Percentiles rank a stretch among this genome's conserved stretches.
These are phyloP conservation scores for Sphaerodactylus townsendi DNA, from an alignment of 2,113 vertebrate species.

Conservation along the genomic window DNA sequence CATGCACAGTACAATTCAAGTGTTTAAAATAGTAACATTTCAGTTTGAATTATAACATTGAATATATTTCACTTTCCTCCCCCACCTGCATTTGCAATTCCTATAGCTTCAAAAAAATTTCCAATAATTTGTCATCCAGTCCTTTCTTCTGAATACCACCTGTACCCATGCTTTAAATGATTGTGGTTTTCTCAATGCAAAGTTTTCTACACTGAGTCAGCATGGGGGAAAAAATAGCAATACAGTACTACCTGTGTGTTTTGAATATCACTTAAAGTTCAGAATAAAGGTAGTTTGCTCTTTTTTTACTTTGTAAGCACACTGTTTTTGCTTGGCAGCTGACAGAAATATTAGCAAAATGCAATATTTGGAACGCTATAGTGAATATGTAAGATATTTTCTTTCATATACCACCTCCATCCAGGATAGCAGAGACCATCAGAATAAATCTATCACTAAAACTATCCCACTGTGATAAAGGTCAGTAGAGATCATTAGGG, in stretches of 20 bases:
- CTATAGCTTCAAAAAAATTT: neutral
- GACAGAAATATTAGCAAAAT: slow-evolving; percentile 6
- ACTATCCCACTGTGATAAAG: slow-evolving; percentile 58
- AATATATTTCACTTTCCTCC: neutral
- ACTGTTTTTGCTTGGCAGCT: neutral
- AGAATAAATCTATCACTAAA: slow-evolving; percentile 56
- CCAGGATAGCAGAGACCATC: slow-evolving; percentile 53
- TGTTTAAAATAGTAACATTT: neutral
- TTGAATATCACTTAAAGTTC: neutral
- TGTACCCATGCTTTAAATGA: neutral
- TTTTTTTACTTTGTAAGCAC: neutral
- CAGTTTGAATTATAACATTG: neutral
- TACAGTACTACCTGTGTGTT: neutral
- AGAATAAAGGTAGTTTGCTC: neutral
- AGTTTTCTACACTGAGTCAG: neutral
- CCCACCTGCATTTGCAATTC: neutral
- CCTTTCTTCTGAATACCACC: neutral
- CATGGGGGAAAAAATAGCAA: neutral
- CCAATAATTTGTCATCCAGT: neutral
- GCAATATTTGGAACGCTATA: neutral
- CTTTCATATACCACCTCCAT: slow-evolving; percentile 47
- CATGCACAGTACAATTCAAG: neutral
- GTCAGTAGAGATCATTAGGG: slow-evolving; percentile 59
- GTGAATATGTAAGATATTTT: slow-evolving; percentile 25
- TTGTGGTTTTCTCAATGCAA: neutral